Percentiles rank a stretch among this genome's conserved stretches.
phyloP scores from a whole-genome alignment of 2,888 invertebrate genomes.

The Acanthosepion lycidas region DNA sequence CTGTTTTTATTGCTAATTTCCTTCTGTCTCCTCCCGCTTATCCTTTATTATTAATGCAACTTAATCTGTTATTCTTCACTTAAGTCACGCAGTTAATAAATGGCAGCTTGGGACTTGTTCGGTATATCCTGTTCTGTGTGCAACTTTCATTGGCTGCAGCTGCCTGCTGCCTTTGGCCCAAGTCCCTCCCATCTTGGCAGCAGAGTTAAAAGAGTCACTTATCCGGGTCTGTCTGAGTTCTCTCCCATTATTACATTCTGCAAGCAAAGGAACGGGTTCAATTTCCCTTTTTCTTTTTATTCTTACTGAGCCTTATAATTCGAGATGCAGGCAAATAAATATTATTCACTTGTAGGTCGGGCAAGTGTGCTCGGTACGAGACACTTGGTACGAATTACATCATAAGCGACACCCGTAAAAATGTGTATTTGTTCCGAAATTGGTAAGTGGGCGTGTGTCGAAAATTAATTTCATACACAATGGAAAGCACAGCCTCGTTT shows the following conservation, averaged over 20 bases:
- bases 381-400: not conserved
- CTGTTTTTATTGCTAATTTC: not conserved
- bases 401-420: not conserved
- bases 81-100: not conserved
- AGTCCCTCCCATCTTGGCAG: slow-evolving; percentile 18
- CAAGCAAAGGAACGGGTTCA: not conserved
- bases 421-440: not conserved
- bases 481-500: not conserved
- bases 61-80: not conserved
- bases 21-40: not conserved
- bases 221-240: not conserved
- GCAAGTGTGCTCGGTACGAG: not conserved
- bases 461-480: slow-evolving; percentile 7
- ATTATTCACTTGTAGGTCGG: not conserved
- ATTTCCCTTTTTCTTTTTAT: not conserved
- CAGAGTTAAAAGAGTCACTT: not conserved
- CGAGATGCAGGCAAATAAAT: not conserved
- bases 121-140: not conserved
- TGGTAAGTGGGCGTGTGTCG: not conserved
- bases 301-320: not conserved
- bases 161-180: slow-evolving; percentile 18
- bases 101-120: not conserved
- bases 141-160: not conserved
- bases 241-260: not conserved
- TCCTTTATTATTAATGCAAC: not conserved